A percentile compares a stretch with the other conserved stretches of the same genome.
phyloP scores from a whole-genome alignment of 2,888 invertebrate species.

The Theretra japonica region DNA sequence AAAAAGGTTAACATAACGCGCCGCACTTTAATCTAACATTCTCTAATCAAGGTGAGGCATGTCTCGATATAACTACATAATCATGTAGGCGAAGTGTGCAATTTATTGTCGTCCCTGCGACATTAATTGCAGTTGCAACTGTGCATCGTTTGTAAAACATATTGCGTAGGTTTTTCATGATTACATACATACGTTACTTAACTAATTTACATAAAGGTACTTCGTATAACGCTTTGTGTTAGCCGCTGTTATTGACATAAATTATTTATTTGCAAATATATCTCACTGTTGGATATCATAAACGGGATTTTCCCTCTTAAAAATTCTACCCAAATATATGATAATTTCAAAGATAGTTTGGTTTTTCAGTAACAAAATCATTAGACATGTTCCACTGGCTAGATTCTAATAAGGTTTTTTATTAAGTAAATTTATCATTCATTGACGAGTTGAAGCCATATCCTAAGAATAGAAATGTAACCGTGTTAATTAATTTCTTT shows the following conservation, averaged over 20 bases:
- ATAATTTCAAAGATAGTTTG: no score
- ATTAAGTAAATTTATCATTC: no score
- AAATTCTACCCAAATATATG: no score
- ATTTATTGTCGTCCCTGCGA: conserved; percentile 27
- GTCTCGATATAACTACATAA: conserved; percentile 8
- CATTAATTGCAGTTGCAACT: conserved; percentile 28
- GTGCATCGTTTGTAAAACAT: conserved; percentile 23
- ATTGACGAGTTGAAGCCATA: neutral
- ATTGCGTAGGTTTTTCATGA: conserved; percentile 14
- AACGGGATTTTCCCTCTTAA: no score
- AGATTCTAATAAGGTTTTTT: no score
- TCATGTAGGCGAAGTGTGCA: conserved; percentile 26
- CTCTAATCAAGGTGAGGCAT: conserved; percentile 23
- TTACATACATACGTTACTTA: conserved; percentile 15
- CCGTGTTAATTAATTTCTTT: neutral
- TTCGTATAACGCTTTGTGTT: neutral
- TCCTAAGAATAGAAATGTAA: neutral
- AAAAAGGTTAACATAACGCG: conserved; percentile 11
- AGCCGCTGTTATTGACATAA: neutral
- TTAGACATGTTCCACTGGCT: no score
- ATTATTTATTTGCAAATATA: neutral
- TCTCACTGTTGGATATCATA: no score
- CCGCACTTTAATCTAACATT: conserved; percentile 14
- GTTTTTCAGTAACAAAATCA: no score
- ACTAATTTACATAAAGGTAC: conserved; percentile 5